phyloP scores from a whole-genome alignment of 1,140 invertebrate genomes.

The Oedothorax gibbosus region DNA sequence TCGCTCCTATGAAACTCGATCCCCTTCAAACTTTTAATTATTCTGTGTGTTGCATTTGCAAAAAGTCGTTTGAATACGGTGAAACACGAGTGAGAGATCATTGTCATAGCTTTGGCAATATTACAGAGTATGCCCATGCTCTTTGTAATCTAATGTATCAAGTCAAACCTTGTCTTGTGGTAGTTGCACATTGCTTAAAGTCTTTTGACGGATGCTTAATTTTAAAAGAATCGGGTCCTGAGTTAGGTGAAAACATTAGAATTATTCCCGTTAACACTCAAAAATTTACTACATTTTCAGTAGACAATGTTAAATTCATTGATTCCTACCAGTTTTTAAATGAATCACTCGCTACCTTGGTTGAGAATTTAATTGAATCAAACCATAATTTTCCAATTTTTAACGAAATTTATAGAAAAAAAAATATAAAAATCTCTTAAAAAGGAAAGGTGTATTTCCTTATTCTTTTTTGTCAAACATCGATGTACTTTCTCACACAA shows the following conservation, averaged over 20 bases:
- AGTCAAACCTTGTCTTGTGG: background rate
- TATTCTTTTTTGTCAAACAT: conserved; percentile 62
- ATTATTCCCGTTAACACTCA: background rate
- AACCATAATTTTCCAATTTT: conserved; percentile 17
- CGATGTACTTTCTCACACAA: conserved; percentile 61
- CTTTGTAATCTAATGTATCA: conserved; percentile 13
- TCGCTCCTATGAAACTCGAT: background rate
- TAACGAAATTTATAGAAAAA: background rate
- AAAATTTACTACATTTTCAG: background rate
- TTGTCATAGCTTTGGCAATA: background rate
- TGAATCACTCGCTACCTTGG: background rate
- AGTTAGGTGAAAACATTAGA: background rate
- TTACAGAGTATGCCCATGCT: background rate
- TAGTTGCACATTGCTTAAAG: conserved; percentile 4
- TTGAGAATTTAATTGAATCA: conserved; percentile 11
- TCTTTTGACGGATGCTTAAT: background rate
- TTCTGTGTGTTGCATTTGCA: background rate
- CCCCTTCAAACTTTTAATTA: background rate
- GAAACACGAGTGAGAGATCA: background rate
- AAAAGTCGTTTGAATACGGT: background rate
- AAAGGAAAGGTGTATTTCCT: conserved; percentile 25
- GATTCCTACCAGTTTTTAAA: conserved; percentile 2
- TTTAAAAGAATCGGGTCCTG: background rate
- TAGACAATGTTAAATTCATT: conserved; percentile 13
- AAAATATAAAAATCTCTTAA: conserved; percentile 1